These are phyloP conservation scores for Smittia sp. DNA, from an alignment of 2,888 invertebrate species.

Conservation along the genomic window DNA sequence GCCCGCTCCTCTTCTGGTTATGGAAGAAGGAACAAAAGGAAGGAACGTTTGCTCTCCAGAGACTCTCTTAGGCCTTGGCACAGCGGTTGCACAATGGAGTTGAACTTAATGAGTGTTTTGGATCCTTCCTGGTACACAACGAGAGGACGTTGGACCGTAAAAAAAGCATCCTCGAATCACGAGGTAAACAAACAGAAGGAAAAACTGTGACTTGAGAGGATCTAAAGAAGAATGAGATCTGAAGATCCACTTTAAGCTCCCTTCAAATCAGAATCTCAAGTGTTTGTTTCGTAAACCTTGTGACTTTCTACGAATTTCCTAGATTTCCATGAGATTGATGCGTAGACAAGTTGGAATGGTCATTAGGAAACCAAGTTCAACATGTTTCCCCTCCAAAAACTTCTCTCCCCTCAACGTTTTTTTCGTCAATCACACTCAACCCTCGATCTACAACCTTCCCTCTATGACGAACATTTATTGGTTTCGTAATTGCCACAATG, in stretches of 20 bases:
- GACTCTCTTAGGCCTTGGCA: background rate
- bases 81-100: background rate
- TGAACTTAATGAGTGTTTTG: background rate
- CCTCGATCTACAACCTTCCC: conserved; percentile 1
- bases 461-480: background rate
- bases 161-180: background rate
- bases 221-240: no score
- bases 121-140: background rate
- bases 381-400: background rate
- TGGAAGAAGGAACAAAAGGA: conserved; percentile 6
- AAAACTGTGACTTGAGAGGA: background rate
- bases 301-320: background rate
- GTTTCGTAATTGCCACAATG: conserved; percentile 19
- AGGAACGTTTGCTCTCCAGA: background rate
- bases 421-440: background rate
- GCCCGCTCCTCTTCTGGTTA: background rate
- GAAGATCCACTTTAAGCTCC: no score
- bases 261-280: no score
- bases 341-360: no score
- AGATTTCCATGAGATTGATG: background rate
- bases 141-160: background rate
- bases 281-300: no score
- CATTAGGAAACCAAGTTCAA: no score
- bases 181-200: background rate
- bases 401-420: background rate